These are phyloP conservation scores for Macaria liturata DNA, from an alignment of 2,888 invertebrate genomes.

Conservation along the genomic window DNA sequence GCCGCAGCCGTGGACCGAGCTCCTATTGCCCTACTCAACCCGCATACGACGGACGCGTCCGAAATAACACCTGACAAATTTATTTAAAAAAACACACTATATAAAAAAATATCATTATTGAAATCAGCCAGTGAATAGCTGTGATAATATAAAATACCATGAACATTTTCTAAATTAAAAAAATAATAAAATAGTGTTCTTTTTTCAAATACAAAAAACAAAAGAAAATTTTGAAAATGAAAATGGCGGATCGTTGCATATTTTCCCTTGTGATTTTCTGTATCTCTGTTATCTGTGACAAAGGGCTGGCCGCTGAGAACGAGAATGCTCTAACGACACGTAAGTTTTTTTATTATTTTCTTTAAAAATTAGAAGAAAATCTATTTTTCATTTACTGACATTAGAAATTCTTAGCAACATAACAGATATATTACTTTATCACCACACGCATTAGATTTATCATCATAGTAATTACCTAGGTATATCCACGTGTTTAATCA, in stretches of 20 bases:
- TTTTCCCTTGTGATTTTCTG: conserved; percentile 64
- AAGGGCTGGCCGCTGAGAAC: conserved; percentile 66
- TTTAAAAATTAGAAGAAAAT: too few relatives aligned
- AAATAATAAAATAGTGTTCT: conserved; percentile 32
- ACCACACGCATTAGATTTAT: too few relatives aligned
- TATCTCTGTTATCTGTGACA: conserved; percentile 59
- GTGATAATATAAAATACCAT: conserved; percentile 43
- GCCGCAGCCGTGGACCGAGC: conserved; percentile 49
- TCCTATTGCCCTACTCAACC: conserved; percentile 60
- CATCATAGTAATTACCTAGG: conserved; percentile 5
- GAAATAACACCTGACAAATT: conserved; percentile 43
- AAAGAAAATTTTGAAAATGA: conserved; percentile 41
- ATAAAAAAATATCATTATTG: conserved; percentile 12
- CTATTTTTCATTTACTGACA: too few relatives aligned
- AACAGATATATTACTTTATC: too few relatives aligned
- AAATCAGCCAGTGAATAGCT: conserved; percentile 36
- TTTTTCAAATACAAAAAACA: conserved; percentile 29
- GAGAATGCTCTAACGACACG: conserved; percentile 58
- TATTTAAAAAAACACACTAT: conserved; percentile 23
- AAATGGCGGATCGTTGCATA: conserved; percentile 61
- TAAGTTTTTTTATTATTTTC: conserved; percentile 51
- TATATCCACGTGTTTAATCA: conserved; percentile 11
- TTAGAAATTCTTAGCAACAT: too few relatives aligned
- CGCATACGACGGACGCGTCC: conserved; percentile 64
- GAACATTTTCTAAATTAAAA: conserved; percentile 30